phyloP scores from a whole-genome alignment of 2,113 vertebrate genomes.

The Callorhinus ursinus region DNA sequence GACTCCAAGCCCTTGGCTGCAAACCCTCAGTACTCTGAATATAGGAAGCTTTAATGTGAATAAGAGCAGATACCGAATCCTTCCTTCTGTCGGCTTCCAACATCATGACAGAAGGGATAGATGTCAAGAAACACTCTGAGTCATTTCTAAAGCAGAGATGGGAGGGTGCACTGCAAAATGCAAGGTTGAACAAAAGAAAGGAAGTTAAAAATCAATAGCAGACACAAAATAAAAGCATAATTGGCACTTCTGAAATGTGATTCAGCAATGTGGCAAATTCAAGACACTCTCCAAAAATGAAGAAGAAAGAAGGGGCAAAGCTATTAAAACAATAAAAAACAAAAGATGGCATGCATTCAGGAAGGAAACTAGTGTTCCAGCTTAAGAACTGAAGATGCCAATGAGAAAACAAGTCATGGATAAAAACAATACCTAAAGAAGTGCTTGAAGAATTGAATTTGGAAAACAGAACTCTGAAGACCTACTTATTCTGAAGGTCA shows the following conservation, averaged over 20 bases:
- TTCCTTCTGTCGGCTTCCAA: not conserved
- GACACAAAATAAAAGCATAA: not conserved
- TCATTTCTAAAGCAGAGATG: not conserved
- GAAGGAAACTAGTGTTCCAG: accelerated
- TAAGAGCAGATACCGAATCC: not conserved
- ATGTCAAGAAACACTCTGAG: not conserved
- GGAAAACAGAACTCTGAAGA: not conserved
- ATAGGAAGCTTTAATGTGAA: not conserved
- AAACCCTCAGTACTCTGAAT: not conserved
- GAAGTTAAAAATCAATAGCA: not conserved
- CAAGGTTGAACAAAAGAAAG: not conserved
- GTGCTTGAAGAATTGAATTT: not conserved
- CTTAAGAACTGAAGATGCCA: not conserved
- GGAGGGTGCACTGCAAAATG: not conserved
- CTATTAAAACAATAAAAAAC: not conserved
- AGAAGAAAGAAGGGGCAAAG: not conserved
- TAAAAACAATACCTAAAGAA: not conserved
- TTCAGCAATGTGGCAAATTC: not conserved
- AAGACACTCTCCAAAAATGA: not conserved
- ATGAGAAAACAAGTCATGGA: not conserved
- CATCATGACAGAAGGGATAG: not conserved
- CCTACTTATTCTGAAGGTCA: not conserved
- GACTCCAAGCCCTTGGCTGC: not conserved
- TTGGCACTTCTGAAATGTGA: not conserved
- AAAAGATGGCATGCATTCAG: not conserved